Conservation (phyloP, 2,888 invertebrate genomes). For the Drosophila mimica region DNA sequence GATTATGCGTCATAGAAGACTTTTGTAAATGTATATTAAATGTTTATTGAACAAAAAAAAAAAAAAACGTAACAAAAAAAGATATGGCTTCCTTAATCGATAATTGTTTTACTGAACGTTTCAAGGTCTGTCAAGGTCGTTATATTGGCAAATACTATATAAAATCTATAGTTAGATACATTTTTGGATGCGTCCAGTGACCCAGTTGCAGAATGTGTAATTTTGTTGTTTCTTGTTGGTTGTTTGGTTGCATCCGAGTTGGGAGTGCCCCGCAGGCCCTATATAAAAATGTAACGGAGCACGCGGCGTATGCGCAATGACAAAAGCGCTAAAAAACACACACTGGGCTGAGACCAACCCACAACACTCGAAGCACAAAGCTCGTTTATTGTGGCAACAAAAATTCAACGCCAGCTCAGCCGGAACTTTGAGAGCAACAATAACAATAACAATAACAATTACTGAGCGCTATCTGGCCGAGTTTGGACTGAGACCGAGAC, state of each 20-base stretch:
- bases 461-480: constrained; percentile 55
- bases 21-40: neutral
- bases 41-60: neutral
- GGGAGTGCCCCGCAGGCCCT: constrained; percentile 20
- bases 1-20: neutral
- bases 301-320: constrained; percentile 74
- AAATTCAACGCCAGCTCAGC: constrained; percentile 55
- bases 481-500: constrained; percentile 38
- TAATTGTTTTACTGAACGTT: constrained; percentile 41
- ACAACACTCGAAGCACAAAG: constrained; percentile 26
- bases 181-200: constrained; percentile 79
- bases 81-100: neutral
- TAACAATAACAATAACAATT: constrained; percentile 24
- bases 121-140: constrained; percentile 84
- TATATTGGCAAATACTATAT: constrained; percentile 24
- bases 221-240: neutral
- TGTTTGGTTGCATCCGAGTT: neutral
- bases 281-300: constrained; percentile 46
- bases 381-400: constrained; percentile 53
- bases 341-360: constrained; percentile 42
- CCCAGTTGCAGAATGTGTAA: constrained; percentile 69
- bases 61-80: neutral
- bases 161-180: neutral
- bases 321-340: constrained; percentile 9
- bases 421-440: constrained; percentile 65